These are phyloP conservation scores for Anodontia alba DNA, from an alignment of 2,888 invertebrate species.

Conservation along the genomic window DNA sequence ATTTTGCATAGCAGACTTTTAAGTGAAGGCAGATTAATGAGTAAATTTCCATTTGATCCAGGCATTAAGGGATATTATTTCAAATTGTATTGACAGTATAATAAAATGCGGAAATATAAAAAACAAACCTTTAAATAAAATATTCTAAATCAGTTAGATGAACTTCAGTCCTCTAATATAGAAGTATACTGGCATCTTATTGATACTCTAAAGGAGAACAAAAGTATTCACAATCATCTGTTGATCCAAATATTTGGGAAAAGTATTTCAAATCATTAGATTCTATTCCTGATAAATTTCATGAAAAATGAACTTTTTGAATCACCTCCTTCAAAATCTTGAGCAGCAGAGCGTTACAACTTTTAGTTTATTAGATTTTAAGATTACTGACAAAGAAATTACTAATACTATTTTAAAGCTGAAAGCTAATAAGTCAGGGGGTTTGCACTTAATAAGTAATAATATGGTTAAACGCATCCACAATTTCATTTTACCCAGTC, in stretches of 20 bases:
- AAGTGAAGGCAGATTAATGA: background rate
- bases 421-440: background rate
- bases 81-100: background rate
- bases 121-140: constrained; percentile 1
- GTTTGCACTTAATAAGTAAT: background rate
- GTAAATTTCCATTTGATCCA: constrained; percentile 16
- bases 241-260: constrained; percentile 1
- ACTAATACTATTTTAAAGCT: background rate
- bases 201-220: constrained; percentile 1
- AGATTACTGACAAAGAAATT: constrained; percentile 8
- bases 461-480: background rate
- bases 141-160: constrained; percentile 6
- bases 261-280: constrained; percentile 7
- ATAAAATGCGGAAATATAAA: background rate
- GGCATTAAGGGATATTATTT: constrained; percentile 2
- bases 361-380: background rate
- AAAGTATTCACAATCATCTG: background rate
- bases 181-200: background rate
- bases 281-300: background rate
- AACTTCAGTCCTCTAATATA: background rate
- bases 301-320: background rate
- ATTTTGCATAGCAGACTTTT: background rate
- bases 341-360: background rate
- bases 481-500: constrained; percentile 8
- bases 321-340: background rate